Evolutionary conservation across 2,797 vertebrate genomes (phyloP), one percentile per base, ranked within the genome.

Genomic region (Arctocebus calabarensis): DNA sequence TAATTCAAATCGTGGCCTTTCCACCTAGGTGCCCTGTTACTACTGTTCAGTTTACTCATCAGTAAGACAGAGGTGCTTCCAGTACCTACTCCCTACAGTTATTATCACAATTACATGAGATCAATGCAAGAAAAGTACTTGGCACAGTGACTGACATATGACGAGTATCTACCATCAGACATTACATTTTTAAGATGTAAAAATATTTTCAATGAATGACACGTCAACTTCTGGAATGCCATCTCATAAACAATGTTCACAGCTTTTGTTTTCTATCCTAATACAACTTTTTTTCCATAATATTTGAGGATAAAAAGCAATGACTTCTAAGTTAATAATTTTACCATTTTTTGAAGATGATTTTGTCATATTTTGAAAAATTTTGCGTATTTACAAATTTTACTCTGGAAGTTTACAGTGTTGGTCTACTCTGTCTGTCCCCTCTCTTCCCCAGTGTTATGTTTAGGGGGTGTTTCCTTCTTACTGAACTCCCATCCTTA

Each of bases 111-210:
- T 74, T 20, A 52, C 1, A 11, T 48, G 40, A 85, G 83, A 48
- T 78, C 61, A 61, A 82, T 22, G 11, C 19, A 68, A 92, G 37
- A 32, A 68, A 27, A 45, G 29, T 48, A 25, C 45, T 74, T 43
- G 62, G 25, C 64, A 22, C 61, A 61, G 12, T 73, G 88, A 59
- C 34, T 74, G n/a, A 59, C 37, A 17, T 20, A 66, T 2, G 77
- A 48, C 17, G 59, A 93, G 66, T 87, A 37, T 62, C 29, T 48
- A 61, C 5, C 22, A n/a, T 66, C 43, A 13, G 40, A n/a, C 23
- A 62, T 37, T 85, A 43, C n/a, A n/a, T 34, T 68, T 92, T 92
- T 92, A 57, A 93, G 57, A 66, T 85, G 64, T 20, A 93, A 70
- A 75, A 93, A 57, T 74, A 64, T 64, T 83, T 73, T 96, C 34